Base-by-base conservation (phyloP, 2,113 vertebrate species). In the Nycticorax nycticorax region DNA sequence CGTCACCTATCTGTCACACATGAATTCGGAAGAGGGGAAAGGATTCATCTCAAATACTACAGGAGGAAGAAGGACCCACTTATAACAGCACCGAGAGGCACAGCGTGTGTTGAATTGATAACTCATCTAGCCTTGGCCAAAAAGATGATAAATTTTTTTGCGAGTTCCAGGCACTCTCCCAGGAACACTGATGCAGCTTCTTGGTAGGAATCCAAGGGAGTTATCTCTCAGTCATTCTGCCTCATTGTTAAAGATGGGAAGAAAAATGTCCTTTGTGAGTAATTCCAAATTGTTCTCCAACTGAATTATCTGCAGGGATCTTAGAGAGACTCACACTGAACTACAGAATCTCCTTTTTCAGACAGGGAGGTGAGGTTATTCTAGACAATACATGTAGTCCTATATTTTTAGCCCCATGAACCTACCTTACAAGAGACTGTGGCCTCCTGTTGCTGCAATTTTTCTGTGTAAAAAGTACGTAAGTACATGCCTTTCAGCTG, bases 231-330 rank as follows among this genome's bases (percentile, higher is more conserved):
- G 91, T 91, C 80, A 77, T 80, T 72, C 48, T 84, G 83, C 76
- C 43, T 80, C 7, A 18, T 57, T 91, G 68, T 60, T 95, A 85
- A 91, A 67, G 43, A 85, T 14, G 37, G 71, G 32, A 59, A 92
- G 91, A 89, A 86, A 96, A 97, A 97, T 28, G 64, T 55, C 84
- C 79, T 82, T 67, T 81, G 37, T 84, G 75, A 75, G 39, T 63
- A 89, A 95, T 94, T 85, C 84, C 80, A 88, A 92, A 76, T 78
- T 68, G 88, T 87, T 93, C 87, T 92, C 91, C 84, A 69, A 27
- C 35, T 88, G 85, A 96, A 91, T 50, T 85, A 69, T 69, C 88
- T 81, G 75, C 3, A 13, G 91, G 50, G 85, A 72, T 83, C 79
- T 72, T 87, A 62, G 50, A 91, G 92, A 91, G 62, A 74, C 33